Evolutionary conservation across 2,888 invertebrate genomes (phyloP).

Genomic region (Lampropteryx suffumata): DNA sequence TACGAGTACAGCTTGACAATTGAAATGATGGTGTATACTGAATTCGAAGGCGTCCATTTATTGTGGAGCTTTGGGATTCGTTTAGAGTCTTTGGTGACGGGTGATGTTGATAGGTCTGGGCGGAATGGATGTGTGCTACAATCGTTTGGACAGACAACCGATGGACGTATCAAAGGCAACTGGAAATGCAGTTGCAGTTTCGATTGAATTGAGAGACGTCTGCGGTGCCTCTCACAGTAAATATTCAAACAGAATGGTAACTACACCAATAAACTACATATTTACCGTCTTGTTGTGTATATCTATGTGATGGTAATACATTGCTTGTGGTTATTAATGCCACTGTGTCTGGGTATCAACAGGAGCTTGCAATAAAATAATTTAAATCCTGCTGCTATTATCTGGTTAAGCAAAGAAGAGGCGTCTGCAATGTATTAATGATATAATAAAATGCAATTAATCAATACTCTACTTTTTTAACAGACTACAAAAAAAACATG

Average conservation of each 20-base stretch:
- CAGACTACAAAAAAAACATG: too few relatives aligned
- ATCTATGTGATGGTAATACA: neutral
- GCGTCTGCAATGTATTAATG: too few relatives aligned
- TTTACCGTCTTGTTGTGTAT: neutral
- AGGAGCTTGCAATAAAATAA: too few relatives aligned
- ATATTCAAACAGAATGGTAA: neutral
- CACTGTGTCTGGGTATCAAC: too few relatives aligned
- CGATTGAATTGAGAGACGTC: constrained; percentile 78
- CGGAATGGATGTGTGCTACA: constrained; percentile 60
- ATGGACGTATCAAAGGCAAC: constrained; percentile 81
- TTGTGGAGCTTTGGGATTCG: constrained; percentile 44
- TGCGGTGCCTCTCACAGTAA: constrained; percentile 52
- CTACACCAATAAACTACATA: neutral
- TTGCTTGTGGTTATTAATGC: too few relatives aligned
- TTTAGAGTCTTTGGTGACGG: constrained; percentile 39
- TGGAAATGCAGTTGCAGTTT: constrained; percentile 78
- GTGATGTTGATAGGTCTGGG: constrained; percentile 50
- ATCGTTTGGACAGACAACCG: constrained; percentile 80
- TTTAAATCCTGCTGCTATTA: too few relatives aligned
- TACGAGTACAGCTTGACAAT: constrained; percentile 77
- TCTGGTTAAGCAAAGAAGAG: too few relatives aligned
- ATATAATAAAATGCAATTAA: too few relatives aligned
- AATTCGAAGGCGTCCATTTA: constrained; percentile 58
- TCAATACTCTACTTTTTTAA: too few relatives aligned
- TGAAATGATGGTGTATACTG: constrained; percentile 73